Evolutionary conservation across 2,888 invertebrate species (phyloP), one percentile per base, ranked within the genome.

Genomic region (Protophormia terraenovae): DNA sequence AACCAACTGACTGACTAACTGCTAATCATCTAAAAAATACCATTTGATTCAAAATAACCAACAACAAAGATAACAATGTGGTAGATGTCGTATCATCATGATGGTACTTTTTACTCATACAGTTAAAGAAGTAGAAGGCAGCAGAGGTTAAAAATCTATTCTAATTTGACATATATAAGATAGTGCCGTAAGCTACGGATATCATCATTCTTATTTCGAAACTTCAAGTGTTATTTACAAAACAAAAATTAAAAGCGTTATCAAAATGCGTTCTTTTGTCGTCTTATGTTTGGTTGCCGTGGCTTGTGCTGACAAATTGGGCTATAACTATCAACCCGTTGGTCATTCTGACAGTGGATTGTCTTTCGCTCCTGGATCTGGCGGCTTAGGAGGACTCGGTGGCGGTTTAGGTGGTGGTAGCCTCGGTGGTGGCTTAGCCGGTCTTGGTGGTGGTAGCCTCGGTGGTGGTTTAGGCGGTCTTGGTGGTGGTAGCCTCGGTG

Each of bases 211-310:
- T 82, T 64, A 71, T 62, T 58, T 82, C 47, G 45, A 69, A 85
- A 53, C 82, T 82, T 82, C 55, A 64, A 71, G 55, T 38, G 85
- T 69, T 58, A 62, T 75, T 58, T 75, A 45, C 67, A 55, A 75
- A 71, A 55, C 12, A 41, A 41, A 53, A 50, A 60, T 62, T 47
- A 1, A 69, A 19, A 67, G 24, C 24, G 24, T 77, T 83, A 87
- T 78, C 83, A 88, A 89, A 53, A 90, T 90, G 90, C 90, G 89
- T 89, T 89, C 88, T 82, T 90, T 90, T 66, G 89, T 90, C 83
- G 89, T 90, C 12, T 75, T 84, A 58, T 90, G 90, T 76, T 87
- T 90, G 71, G 71, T 90, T 19, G 89, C 90, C 27, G 89, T 88
- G 75, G 89, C 89, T 80, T 89, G 88, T 79, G 90, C 90, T 58